Base-by-base conservation (phyloP, 35 echinoderm and acorn worm species). In the Diadema setosum region DNA sequence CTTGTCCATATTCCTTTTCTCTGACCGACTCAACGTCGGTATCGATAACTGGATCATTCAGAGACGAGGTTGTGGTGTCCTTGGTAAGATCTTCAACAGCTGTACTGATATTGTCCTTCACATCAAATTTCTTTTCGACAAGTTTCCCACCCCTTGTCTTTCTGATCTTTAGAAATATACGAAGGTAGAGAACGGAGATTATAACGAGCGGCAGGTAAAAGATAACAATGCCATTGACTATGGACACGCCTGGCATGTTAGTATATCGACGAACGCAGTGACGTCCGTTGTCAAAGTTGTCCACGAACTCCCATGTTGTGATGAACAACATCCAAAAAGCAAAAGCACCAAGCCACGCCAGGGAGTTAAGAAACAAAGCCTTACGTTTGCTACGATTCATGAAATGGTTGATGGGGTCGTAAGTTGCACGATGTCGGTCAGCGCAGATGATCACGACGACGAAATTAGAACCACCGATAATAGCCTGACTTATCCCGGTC, bases 381-480 rank as follows among this genome's bases (percentile, higher is more conserved):
- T 70, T 49, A 18, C 46, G 42, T 15, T 23, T 87, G 9, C 21
- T 83, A 4, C 87, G 46, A 42, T 8, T 20, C 45, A 59, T 70
- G 31, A 57, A 70, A 42, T 89, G 87, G 39, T 29, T 35, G 30
- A 89, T 43, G 5, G 87, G 87, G 57, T 89, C 25, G 15, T 57
- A 23, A 16, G 64, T 82, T 0, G 87, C 87, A 34, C 45, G 75
- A 37, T 89, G 70, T 46, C 87, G 87, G 46, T 89, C 87, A 27
- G 42, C 65, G 43, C 87, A 89, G 48, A 89, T 89, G 18, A 82
- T 58, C 2, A 82, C 34, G 8, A 89, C 31, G 75, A 18, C 64
- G 49, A 81, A 18, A 35, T 70, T 89, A 6, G 87, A 89, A 11
- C 49, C 73, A 32, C 32, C 20, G 33, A 63, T 12, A 11, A 81